These are phyloP conservation scores for Subanguina moxae DNA, from an alignment of 1,140 invertebrate species.

Conservation along the genomic window DNA sequence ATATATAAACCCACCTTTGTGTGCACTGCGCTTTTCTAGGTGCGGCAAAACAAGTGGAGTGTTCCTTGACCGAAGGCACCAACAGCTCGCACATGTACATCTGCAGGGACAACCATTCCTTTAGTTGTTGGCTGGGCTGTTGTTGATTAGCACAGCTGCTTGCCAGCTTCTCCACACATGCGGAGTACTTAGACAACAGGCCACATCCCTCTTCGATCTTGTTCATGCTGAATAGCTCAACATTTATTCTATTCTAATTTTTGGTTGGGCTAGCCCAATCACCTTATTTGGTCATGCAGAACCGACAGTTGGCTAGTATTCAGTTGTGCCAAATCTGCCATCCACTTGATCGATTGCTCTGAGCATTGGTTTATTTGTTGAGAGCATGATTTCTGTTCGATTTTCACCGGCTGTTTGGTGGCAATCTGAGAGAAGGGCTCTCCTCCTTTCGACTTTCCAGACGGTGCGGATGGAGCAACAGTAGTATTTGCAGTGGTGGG, in stretches of 20 bases:
- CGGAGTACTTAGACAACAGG: conserved; percentile 36
- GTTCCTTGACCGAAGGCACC: conserved; percentile 51
- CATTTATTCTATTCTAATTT: conserved; percentile 3
- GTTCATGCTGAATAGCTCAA: neutral
- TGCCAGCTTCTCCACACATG: conserved; percentile 41
- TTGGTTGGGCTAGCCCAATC: no score
- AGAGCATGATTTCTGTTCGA: neutral
- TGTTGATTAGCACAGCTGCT: conserved; percentile 28
- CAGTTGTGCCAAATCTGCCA: neutral
- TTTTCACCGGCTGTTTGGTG: conserved; percentile 2
- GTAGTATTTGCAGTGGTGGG: conserved; percentile 6
- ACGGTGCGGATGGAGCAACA: neutral
- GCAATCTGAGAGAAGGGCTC: conserved; percentile 3
- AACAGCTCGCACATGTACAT: conserved; percentile 53
- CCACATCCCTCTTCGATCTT: conserved; percentile 36
- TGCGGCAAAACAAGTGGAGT: conserved; percentile 37
- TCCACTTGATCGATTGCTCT: conserved; percentile 12
- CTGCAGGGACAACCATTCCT: conserved; percentile 38
- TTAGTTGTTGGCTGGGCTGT: conserved; percentile 15
- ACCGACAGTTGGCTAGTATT: conserved; percentile 26
- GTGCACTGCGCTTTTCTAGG: conserved; percentile 25
- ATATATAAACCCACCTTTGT: neutral
- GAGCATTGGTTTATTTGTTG: neutral
- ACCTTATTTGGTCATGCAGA: conserved; percentile 25
- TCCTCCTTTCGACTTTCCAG: neutral